Base-by-base conservation (phyloP, 2,888 invertebrate genomes). In the Sceliomorpha sp. region DNA sequence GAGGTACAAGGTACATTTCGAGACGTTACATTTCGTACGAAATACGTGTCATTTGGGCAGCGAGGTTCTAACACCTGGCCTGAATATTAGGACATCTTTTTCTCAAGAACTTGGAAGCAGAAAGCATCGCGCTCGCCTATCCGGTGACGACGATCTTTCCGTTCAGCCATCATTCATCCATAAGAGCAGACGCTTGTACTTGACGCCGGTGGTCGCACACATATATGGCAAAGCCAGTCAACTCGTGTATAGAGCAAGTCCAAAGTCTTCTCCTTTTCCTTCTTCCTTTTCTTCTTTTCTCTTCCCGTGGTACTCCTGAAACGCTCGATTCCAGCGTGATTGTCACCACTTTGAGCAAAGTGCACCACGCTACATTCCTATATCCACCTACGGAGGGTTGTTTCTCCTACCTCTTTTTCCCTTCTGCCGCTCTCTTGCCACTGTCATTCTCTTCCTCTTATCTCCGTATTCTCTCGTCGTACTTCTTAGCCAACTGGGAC, bases 261-360 rank as follows among this genome's bases (percentile, higher is more conserved):
- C 63, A 70, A 70, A 67, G 69, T 70, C 60, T 56, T 47, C 50
- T 56, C 62, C 59, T 42, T 56, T 55, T 56, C 58, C 70, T 63
- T 67, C 63, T 59, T 68, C 62, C 42, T 68, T 34, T 55, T 66
- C 66, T 69, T 67, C 69, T 72, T 68, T 64, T 42, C 48, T 64
- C 48, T 59, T 40, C 34, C 55, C 50, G 53, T 62, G 59, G 62
- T 58, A 72, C 39, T 69, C 55, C 62, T 42, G 70, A 67, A 72
- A 75, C 55, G 47, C 72, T 73, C 67, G 55, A 60, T 71, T 72
- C 70, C 50, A 66, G 37, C 68, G 60, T 73, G 77, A 78, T 78
- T 74, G 77, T 76, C 77, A 71, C 73, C 63, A 74, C 76, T 75
- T 73, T 67, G 64, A 72, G 73, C 53, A 76, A 76, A 76, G 74